Percentiles rank a stretch among this genome's conserved stretches.
These are phyloP conservation scores for Folsomia manolachei DNA, from an alignment of 2,888 invertebrate genomes.

Conservation along the genomic window DNA sequence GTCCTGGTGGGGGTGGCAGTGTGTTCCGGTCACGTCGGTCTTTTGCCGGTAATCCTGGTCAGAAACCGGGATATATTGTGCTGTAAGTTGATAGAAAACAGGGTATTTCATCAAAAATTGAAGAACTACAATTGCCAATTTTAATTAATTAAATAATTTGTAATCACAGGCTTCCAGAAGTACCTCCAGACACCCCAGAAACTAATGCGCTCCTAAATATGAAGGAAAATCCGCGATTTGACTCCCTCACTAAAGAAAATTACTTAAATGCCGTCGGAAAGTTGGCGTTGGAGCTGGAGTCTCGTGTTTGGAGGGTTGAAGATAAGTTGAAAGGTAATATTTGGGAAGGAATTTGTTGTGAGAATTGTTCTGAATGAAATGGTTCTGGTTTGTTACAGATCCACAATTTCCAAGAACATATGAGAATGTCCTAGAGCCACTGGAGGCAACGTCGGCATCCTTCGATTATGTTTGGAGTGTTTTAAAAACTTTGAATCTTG, in stretches of 20 bases:
- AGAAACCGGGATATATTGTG: slow-evolving; percentile 7
- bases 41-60: too few species aligned
- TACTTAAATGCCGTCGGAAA: slow-evolving; percentile 80
- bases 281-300: slow-evolving; percentile 77
- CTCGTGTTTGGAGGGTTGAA: slow-evolving; percentile 69
- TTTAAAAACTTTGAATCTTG: slow-evolving; percentile 77
- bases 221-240: slow-evolving; percentile 76
- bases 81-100: slow-evolving; percentile 9
- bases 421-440: slow-evolving; percentile 66
- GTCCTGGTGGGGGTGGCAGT: too few species aligned
- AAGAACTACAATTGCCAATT: not conserved
- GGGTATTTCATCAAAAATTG: not conserved
- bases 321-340: slow-evolving; percentile 57
- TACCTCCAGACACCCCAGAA: slow-evolving; percentile 66
- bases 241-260: slow-evolving; percentile 74
- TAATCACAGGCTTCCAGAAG: slow-evolving; percentile 57
- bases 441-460: slow-evolving; percentile 70
- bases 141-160: not conserved
- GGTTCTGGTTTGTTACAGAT: slow-evolving; percentile 43
- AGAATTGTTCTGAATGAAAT: not conserved
- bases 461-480: slow-evolving; percentile 83
- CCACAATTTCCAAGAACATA: slow-evolving; percentile 61
- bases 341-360: slow-evolving; percentile 8
- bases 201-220: slow-evolving; percentile 71
- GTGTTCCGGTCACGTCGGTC: too few species aligned